A percentile compares a stretch with the other conserved stretches of the same genome.
phyloP scores from a whole-genome alignment of 2,113 vertebrate genomes.

The Dromas ardeola region DNA sequence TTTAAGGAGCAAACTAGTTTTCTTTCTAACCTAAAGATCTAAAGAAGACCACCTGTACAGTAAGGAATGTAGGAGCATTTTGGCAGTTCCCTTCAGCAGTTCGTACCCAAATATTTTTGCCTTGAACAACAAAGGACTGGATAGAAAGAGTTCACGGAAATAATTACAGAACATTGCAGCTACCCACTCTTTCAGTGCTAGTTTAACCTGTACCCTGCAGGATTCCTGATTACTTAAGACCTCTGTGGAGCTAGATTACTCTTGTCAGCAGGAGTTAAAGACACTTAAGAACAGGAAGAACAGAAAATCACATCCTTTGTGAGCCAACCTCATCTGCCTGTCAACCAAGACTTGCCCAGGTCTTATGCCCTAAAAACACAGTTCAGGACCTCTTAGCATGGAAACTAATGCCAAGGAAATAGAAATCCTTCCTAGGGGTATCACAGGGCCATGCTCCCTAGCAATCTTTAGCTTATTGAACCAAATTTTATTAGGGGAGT shows the following conservation, averaged over 20 bases:
- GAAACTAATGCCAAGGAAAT: neutral
- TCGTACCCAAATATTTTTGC: neutral
- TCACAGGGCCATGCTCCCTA: neutral
- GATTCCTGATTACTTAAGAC: neutral
- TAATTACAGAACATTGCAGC: neutral
- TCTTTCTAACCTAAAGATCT: neutral
- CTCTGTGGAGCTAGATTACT: neutral
- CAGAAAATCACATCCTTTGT: neutral
- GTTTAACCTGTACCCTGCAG: neutral
- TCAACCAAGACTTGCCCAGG: neutral
- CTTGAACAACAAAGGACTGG: neutral
- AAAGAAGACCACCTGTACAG: neutral
- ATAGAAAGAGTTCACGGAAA: neutral
- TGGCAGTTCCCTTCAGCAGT: neutral
- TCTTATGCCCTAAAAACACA: neutral
- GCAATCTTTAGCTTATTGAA: neutral
- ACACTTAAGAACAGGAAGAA: neutral
- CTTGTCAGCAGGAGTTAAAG: conserved; percentile 1
- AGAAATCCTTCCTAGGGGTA: neutral
- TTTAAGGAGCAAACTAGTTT: neutral
- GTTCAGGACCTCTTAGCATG: neutral
- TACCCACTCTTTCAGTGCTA: neutral
- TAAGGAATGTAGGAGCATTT: neutral
- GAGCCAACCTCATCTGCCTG: neutral
- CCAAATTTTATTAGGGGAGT: neutral